Percentiles rank a stretch among this genome's conserved stretches.
Conservation (phyloP, 1,140 invertebrate genomes). For the Matsumurasca onukii region DNA sequence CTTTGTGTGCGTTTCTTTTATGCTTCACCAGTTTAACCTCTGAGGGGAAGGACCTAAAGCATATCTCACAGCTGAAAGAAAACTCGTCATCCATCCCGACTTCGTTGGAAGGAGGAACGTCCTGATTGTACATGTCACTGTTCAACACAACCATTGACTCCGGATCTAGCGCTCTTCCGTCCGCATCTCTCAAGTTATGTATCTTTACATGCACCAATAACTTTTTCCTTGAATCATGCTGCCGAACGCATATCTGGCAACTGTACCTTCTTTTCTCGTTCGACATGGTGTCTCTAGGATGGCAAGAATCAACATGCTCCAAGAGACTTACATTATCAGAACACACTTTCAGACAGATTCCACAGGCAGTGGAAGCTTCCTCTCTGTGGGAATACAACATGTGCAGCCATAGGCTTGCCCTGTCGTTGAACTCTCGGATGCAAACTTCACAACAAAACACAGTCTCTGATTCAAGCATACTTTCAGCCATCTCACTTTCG, state of each 20-base stretch:
- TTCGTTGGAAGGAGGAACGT: not conserved
- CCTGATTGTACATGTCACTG: constrained; percentile 21
- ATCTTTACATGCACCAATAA: constrained; percentile 58
- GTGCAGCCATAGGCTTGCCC: constrained; percentile 57
- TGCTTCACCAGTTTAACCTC: constrained; percentile 54
- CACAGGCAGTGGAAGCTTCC: constrained; percentile 57
- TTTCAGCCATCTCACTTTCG: constrained; percentile 39
- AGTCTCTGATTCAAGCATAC: constrained; percentile 44
- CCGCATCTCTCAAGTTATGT: constrained; percentile 52
- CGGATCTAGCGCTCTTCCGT: constrained; percentile 52
- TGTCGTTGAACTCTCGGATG: constrained; percentile 54
- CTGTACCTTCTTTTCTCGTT: constrained; percentile 43
- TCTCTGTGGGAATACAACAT: constrained; percentile 57
- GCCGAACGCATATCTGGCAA: constrained; percentile 57
- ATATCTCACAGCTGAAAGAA: constrained; percentile 51
- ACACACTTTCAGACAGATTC: constrained; percentile 58
- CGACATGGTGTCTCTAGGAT: constrained; percentile 40
- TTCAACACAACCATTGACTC: constrained; percentile 41
- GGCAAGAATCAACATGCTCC: constrained; percentile 55
- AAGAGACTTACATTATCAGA: constrained; percentile 52
- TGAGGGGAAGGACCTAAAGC: constrained; percentile 53
- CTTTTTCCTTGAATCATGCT: constrained; percentile 58
- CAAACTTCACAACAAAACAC: constrained; percentile 56
- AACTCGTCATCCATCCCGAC: constrained; percentile 48
- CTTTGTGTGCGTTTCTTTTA: constrained; percentile 51